phyloP scores from a whole-genome alignment of 2,888 invertebrate species.

The Idaea dimidiata region DNA sequence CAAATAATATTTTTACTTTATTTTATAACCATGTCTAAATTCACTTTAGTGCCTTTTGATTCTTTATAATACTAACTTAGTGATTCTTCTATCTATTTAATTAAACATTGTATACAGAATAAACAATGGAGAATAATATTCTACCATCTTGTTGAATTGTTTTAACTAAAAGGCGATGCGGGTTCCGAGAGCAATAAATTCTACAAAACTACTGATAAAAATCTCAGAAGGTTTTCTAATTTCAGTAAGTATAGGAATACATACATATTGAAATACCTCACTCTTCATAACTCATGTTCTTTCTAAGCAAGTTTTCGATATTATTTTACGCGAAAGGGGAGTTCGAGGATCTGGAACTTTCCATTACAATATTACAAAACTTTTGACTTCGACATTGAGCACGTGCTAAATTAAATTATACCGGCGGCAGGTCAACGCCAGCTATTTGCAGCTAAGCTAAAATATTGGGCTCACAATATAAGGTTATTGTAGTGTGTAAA shows the following conservation, averaged over 20 bases:
- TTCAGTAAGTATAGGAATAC: too few species aligned
- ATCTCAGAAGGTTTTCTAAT: too few species aligned
- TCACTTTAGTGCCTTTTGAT: not conserved
- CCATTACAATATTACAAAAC: not conserved
- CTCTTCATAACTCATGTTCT: not conserved
- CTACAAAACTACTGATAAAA: not conserved
- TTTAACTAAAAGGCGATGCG: not conserved
- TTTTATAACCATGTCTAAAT: not conserved
- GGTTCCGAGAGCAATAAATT: not conserved
- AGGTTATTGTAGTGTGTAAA: not conserved
- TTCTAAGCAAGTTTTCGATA: not conserved
- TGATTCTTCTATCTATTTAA: not conserved
- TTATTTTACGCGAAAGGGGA: not conserved
- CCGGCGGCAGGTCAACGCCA: not conserved
- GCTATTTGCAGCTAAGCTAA: not conserved
- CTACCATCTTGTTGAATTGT: not conserved
- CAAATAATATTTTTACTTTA: not conserved
- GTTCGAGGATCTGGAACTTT: not conserved
- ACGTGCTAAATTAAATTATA: not conserved
- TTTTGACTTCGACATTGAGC: not conserved
- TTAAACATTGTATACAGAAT: not conserved
- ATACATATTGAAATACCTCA: not conserved
- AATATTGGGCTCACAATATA: not conserved
- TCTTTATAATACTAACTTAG: not conserved
- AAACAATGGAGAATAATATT: not conserved